phyloP scores from a whole-genome alignment of 2,888 invertebrate genomes.

The Ryuthela nishihirai region DNA sequence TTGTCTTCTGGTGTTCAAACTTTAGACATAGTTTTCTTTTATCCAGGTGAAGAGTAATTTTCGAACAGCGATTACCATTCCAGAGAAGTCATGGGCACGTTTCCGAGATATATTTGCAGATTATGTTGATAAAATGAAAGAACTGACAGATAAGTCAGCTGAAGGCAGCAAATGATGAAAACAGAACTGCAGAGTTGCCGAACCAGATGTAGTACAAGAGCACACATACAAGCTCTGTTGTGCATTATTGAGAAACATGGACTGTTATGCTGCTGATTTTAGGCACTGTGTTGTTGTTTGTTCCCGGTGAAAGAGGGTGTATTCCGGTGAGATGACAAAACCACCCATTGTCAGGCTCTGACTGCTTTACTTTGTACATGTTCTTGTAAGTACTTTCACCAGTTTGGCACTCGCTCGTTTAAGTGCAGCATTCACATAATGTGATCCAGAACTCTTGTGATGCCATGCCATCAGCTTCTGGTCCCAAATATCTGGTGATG shows the following conservation, averaged over 20 bases:
- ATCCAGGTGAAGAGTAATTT: conserved; percentile 92
- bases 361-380: conserved; percentile 1
- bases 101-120: conserved; percentile 96
- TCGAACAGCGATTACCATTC: conserved; percentile 97
- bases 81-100: conserved; percentile 96
- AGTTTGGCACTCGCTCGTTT: not conserved
- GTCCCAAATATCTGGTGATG: not conserved
- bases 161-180: conserved; percentile 5
- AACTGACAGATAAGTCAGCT: conserved; percentile 44
- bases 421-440: not conserved
- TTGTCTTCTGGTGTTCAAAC: no score
- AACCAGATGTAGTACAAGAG: conserved; percentile 3
- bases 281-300: no score
- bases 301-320: not conserved
- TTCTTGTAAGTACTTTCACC: not conserved
- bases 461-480: not conserved
- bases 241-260: conserved; percentile 1
- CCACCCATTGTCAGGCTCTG: not conserved
- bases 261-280: conserved; percentile 4
- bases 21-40: no score
- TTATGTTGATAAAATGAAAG: conserved; percentile 92
- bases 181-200: not conserved
- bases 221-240: no score
- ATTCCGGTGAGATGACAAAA: conserved; percentile 1
- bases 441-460: conserved; percentile 1